These are phyloP conservation scores for Sclerurus mexicanus DNA, from an alignment of 2,113 vertebrate species.

Conservation along the genomic window DNA sequence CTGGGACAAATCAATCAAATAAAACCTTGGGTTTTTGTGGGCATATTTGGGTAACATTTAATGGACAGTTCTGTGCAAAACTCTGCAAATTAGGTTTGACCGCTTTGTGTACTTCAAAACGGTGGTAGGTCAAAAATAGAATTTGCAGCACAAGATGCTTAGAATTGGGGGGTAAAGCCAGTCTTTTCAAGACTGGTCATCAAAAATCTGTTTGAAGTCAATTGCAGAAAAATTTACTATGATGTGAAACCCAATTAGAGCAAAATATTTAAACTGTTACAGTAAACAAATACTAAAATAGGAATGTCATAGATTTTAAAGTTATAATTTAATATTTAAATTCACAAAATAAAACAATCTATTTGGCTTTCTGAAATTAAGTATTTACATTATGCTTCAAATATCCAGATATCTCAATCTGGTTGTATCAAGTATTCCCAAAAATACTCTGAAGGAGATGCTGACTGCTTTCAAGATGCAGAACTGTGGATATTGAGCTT, in stretches of 20 bases:
- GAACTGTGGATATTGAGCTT: background rate
- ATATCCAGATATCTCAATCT: background rate
- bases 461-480: background rate
- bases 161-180: background rate
- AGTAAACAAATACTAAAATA: background rate
- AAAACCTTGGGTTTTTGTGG: conserved; percentile 16
- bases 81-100: conserved; percentile 43
- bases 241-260: background rate
- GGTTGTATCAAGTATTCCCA: background rate
- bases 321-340: background rate
- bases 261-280: background rate
- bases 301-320: background rate
- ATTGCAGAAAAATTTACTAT: background rate
- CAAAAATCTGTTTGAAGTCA: background rate
- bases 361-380: background rate
- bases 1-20: conserved; percentile 76
- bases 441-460: background rate
- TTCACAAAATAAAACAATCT: background rate
- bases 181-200: background rate
- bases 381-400: background rate
- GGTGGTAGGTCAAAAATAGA: background rate
- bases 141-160: background rate
- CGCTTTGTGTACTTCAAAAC: conserved; percentile 43
- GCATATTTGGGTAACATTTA: conserved; percentile 48
- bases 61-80: conserved; percentile 51